Base-by-base conservation (phyloP, 2,113 vertebrate genomes). In the Litocranius walleri region DNA sequence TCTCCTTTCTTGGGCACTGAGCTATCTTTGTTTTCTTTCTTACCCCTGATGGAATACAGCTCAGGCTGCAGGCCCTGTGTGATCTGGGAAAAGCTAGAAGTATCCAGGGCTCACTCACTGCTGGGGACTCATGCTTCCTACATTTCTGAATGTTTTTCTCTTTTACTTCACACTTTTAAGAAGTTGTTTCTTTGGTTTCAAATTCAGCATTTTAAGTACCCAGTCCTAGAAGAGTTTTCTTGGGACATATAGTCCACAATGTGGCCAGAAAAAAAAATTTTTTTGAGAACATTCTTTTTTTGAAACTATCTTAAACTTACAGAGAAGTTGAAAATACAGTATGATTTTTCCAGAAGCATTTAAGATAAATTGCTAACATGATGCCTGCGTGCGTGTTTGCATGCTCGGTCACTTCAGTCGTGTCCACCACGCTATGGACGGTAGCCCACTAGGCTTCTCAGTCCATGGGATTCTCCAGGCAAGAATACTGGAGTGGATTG, bases 181-280 rank as follows among this genome's bases (percentile, higher is more conserved):
- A 78, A 78, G 25, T 57, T 78, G 62, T 88, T 94, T 91, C 61
- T 30, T 94, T 84, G 15, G 25, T 88, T 95, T 98, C 78, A 90
- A 61, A 83, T 91, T 84, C 91, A 93, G 82, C 92, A 96, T 95
- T 95, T 94, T 61, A 97, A 84, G 56, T 62, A 84, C 33, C 52
- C 90, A 83, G 23, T 71, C 30, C 81, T 71, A 5, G 27, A n/a
- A 91, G 10, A 14, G 30, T 83, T 95, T 95, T 61, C n/a, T 71
- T 83, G 74, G n/a, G 62, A 91, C 62, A 88, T 84, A n/a, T 80
- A 91, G 50, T 71, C 15, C 33, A 83, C n/a, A 90, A 6, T 71
- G 45, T 88, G 93, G 30, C 85, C 67, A 82, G 52, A 43, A 77
- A 77, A 83, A 61, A 89, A 43, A 9, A 0, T 5, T 15, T 13